A percentile compares a stretch with the other conserved stretches of the same genome.
Conservation (phyloP, 2,113 vertebrate species). For the Pipra filicauda region DNA sequence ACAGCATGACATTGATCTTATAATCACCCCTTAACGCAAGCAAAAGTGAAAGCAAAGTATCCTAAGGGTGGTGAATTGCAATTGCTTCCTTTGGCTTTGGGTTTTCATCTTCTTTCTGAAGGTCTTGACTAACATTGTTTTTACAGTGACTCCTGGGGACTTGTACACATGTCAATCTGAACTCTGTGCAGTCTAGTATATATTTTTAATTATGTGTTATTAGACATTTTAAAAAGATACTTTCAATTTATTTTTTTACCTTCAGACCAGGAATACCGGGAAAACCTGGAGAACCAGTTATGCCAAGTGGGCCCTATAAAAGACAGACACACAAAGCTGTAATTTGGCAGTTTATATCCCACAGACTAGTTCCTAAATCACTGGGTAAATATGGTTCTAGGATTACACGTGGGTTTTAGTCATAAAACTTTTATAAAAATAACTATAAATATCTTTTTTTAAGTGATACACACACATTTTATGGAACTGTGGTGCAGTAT, state of each 20-base stretch:
- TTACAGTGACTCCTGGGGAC: background rate
- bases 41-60: background rate
- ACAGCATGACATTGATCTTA: background rate
- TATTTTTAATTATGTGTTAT: background rate
- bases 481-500: background rate
- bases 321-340: background rate
- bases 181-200: too few relatives aligned
- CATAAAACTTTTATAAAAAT: background rate
- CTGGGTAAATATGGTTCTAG: background rate
- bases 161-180: background rate
- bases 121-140: background rate
- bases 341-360: background rate
- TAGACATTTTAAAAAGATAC: background rate
- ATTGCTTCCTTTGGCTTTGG: background rate
- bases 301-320: conserved; percentile 89
- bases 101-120: background rate
- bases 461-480: background rate
- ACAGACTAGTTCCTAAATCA: background rate
- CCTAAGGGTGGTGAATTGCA: background rate
- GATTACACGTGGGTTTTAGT: background rate
- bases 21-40: background rate
- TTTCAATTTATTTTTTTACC: conserved; percentile 66
- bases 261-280: conserved; percentile 93
- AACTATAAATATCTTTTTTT: background rate
- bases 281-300: conserved; percentile 90